Evolutionary conservation across 2,113 vertebrate species (phyloP).

Genomic region (Urocynchramus pylzowi): DNA sequence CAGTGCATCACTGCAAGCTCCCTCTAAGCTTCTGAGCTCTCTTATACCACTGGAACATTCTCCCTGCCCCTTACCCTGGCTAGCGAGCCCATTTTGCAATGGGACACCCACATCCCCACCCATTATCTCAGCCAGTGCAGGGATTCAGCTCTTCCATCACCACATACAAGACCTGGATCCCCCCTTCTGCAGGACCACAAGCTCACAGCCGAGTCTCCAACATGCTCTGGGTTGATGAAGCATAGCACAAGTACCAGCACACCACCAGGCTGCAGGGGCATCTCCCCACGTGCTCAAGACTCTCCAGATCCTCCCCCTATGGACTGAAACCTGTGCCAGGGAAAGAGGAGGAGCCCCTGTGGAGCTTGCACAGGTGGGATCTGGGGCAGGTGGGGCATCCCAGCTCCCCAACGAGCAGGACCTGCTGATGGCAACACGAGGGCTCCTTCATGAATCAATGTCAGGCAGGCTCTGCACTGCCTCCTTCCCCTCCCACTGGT

Average conservation of each 20-base stretch:
- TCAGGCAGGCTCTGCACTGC: not conserved
- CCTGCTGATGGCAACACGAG: not conserved
- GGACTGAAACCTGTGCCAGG: not conserved
- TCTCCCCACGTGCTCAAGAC: rapidly evolving
- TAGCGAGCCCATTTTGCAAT: not conserved
- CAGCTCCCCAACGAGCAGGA: rapidly evolving
- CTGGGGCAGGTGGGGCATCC: not conserved
- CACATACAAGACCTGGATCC: no score
- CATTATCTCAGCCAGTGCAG: rapidly evolving
- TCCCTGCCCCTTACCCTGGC: not conserved
- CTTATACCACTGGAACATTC: not conserved
- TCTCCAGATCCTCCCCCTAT: not conserved
- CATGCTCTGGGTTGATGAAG: not conserved
- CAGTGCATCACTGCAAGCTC: not conserved
- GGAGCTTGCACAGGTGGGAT: not conserved
- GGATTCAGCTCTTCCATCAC: not conserved
- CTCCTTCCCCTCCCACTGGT: not conserved
- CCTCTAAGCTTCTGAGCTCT: not conserved
- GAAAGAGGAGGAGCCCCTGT: not conserved
- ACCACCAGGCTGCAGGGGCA: not conserved
- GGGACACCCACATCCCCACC: not conserved
- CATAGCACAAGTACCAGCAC: not conserved
- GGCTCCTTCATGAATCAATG: rapidly evolving
- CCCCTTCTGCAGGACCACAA: not conserved
- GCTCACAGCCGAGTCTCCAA: not conserved